These are phyloP conservation scores for Phoenicopterus ruber DNA, from an alignment of 2,113 vertebrate genomes.

Conservation along the genomic window DNA sequence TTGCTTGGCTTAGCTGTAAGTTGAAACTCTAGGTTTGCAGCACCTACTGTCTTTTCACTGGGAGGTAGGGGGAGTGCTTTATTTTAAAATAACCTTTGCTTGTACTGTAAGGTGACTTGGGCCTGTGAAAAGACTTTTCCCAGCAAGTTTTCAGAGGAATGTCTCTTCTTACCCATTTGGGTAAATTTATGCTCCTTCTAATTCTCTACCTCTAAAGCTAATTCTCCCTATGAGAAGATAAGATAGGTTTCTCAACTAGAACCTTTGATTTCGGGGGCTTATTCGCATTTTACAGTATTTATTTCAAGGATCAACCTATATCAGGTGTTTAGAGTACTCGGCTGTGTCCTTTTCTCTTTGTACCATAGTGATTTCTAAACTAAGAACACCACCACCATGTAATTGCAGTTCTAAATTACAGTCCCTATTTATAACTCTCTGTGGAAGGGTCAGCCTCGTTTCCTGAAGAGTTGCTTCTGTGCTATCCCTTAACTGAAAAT, in stretches of 20 bases:
- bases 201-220: background rate
- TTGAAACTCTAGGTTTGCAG: background rate
- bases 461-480: background rate
- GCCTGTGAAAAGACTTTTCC: background rate
- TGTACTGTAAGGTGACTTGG: background rate
- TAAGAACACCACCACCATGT: background rate
- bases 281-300: background rate
- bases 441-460: background rate
- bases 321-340: background rate
- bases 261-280: background rate
- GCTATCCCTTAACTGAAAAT: background rate
- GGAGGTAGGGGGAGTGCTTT: background rate
- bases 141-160: background rate
- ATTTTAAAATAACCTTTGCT: background rate
- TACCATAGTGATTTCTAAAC: conserved; percentile 16
- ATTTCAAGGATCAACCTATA: background rate
- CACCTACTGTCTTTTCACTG: background rate
- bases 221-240: background rate
- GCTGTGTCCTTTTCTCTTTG: background rate
- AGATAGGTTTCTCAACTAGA: background rate
- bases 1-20: background rate
- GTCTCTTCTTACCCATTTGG: background rate
- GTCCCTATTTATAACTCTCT: conserved; percentile 33
- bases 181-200: background rate
- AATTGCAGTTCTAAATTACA: conserved; percentile 46